Evolutionary conservation across 2,113 vertebrate genomes (phyloP), one percentile per base, ranked within the genome.

Genomic region (Etheostoma spectabile): DNA sequence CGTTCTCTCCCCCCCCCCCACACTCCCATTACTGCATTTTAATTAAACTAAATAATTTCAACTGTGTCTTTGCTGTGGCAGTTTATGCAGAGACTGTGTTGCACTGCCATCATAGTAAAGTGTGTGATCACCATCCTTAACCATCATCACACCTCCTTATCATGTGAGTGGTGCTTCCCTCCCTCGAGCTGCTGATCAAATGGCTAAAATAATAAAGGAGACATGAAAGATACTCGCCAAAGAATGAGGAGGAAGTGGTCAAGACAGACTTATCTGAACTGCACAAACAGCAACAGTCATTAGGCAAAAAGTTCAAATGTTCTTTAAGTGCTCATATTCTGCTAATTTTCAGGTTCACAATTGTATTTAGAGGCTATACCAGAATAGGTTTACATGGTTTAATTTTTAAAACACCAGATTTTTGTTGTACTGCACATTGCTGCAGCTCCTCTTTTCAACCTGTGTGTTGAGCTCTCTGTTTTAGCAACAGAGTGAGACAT

Each of bases 111-210:
- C 61, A 38, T 57, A 22, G 68, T 22, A 69, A 35, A 59, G 56
- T n/a, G 38, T 55, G 49, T 38, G 64, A 60, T 56, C 48, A 59
- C 33, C 46, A 64, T 55, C 45, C 52, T 48, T 8, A 45, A 69
- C 33, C 8, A 10, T 19, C 48, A 66, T 57, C 71, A 48, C 53
- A 77, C 48, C 21, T 64, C 78, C 21, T 77, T 56, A 68, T 75
- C n/a, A 15, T 80, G 2, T n/a, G 24, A 63, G 8, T 0, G 1
- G 2, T 14, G 3, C 68, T 60, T 22, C 51, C 57, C 70, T 62
- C 19, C 61, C 62, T 59, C 48, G 0, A 0, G 27, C 15, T 18
- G 6, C 49, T 35, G 19, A 56, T 48, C 27, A 42, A 16, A n/a
- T 16, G 0, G 62, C 27, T 78, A 60, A 35, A 79, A 19, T 35